Conservation (phyloP, 2,113 vertebrate genomes). For the Emydocephalus ijimae region DNA sequence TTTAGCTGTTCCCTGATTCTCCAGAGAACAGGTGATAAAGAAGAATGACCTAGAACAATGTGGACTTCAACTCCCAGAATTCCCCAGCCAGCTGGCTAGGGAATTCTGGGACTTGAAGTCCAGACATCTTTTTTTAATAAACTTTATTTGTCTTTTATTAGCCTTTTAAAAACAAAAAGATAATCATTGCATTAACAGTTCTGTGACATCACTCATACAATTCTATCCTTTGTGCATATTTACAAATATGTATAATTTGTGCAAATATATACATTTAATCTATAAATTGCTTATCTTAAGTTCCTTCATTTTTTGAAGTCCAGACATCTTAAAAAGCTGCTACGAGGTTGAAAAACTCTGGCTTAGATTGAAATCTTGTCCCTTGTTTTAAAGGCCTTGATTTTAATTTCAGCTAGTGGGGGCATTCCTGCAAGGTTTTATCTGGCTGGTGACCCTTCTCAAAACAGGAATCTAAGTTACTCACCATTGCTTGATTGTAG, state of each 20-base stretch:
- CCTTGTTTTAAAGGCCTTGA: background rate
- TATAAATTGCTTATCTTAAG: no score
- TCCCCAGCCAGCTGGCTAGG: background rate
- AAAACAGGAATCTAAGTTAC: constrained; percentile 47
- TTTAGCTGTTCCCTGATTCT: no score
- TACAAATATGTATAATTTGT: no score
- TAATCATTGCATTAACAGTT: no score
- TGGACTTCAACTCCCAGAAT: background rate
- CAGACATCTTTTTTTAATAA: background rate
- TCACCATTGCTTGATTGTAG: constrained; percentile 83
- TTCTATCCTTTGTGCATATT: no score
- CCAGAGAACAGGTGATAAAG: background rate
- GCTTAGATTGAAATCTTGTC: background rate
- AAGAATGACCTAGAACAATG: background rate
- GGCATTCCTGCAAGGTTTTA: background rate
- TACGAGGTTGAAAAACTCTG: background rate
- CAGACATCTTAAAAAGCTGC: background rate
- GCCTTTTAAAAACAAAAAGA: no score
- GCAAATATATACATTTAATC: no score
- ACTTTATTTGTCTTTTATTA: no score
- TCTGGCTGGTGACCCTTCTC: rapidly evolving
- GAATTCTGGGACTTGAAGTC: background rate
- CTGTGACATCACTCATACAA: no score
- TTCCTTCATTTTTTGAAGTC: background rate
- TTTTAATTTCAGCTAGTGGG: background rate